Base-by-base conservation (phyloP, 1,140 invertebrate genomes). In the Adelges cooleyi region DNA sequence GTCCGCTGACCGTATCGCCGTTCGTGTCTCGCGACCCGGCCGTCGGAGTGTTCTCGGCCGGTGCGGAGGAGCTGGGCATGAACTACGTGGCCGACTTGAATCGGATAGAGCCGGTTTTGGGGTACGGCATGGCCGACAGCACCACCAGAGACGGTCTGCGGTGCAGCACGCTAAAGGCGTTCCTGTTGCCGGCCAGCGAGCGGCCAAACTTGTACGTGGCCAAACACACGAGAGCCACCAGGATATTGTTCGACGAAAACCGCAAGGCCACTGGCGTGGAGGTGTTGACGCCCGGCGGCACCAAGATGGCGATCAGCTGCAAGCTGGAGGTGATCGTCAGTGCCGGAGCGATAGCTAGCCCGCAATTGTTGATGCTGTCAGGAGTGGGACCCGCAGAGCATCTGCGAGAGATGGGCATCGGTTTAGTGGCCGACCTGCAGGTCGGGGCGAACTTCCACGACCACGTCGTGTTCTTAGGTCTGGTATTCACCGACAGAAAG, bases 371-470 rank as follows among this genome's bases (percentile, higher is more conserved):
- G 1, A 82, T 88, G 80, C 69, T 88, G 1, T 88, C 85, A 2
- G 87, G 87, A 17, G 80, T 89, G 22, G 87, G 87, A 2, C 86
- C 85, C 0, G 77, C 71, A 54, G 74, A 81, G 23, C 81, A 88
- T 68, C 75, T 94, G 2, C 73, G 82, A 51, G 78, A 82, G 20
- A 73, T 89, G 1, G 81, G 82, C 0, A 76, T 78, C 18, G 75
- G 79, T 0, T 73, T 84, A 0, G 73, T 89, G 13, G 74, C 84
- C 69, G 79, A 86, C 66, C 73, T 85, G 11, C 80, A 67, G 15
- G 87, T 92, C 0, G 90, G 90, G 1, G 79, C 83, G 59, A 91
- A 91, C 73, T 77, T 92, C 0, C 85, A 87, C 71, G 87, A 89
- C 74, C 88, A 90, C 69, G 78, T 86, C 15, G 85, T 66, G 1